Base-by-base conservation (phyloP, 1,140 invertebrate genomes). In the Maconellicoccus hirsutus region DNA sequence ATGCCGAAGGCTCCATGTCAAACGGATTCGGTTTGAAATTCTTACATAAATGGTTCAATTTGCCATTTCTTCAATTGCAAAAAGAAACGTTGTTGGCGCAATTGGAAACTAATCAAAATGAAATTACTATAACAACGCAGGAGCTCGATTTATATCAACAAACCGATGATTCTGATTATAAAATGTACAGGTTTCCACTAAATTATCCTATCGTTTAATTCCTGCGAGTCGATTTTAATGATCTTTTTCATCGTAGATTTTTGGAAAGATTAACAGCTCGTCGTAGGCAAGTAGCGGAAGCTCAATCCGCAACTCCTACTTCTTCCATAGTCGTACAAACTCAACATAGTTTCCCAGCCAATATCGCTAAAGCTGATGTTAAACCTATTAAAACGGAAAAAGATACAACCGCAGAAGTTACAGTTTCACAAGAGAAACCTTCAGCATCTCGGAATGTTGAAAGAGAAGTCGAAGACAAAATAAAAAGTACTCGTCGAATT, bases 11-110 rank as follows among this genome's bases (percentile, higher is more conserved):
- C 0, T 98, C 94, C 1, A 98, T 98, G 95, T 86, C 93, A 77
- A 98, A 97, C 83, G 93, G 94, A 10, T 98, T 96, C 84, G 96
- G 96, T 27, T 80, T 98, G 63, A 92, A 94, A 79, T 85, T 95
- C 72, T 81, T 98, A 33, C 93, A 98, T 81, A 95, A 94, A 82
- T 98, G 98, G 80, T 92, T 98, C 76, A 98, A 96, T 82, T 82
- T 98, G 74, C 96, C 96, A 71, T 98, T 97, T 77, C 83, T 98
- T 38, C 88, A 93, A 77, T 80, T 98, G 19, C 95, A 98, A 84
- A 84, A 88, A 75, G 90, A 92, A 76, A 93, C 92, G 12, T 79
- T 98, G 22, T 77, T 96, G 52, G 86, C 88, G 74, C 94, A 97
- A 79, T 78, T 98, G 25, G 90, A 94, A 77, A 88, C 89, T 14